Evolutionary conservation across 2,888 invertebrate genomes (phyloP).

Genomic region (Polydrusus pterygomalis): DNA sequence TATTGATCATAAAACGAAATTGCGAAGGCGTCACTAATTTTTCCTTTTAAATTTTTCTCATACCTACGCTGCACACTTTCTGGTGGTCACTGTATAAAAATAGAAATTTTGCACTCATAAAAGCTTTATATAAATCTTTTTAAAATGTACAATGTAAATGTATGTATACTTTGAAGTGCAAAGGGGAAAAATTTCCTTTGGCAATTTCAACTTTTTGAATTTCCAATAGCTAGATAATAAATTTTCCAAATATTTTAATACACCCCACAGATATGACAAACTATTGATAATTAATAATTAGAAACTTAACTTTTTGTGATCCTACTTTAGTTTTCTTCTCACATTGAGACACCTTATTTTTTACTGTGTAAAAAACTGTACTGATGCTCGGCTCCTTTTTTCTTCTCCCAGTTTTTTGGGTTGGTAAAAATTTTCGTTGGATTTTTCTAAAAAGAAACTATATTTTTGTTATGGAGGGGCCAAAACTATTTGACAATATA

Average conservation of each 20-base stretch:
- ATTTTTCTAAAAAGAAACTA: conserved; percentile 20
- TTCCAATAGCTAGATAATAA: too few relatives aligned
- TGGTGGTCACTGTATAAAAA: too few relatives aligned
- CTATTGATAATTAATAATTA: neutral
- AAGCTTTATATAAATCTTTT: too few relatives aligned
- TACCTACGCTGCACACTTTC: too few relatives aligned
- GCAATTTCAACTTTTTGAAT: too few relatives aligned
- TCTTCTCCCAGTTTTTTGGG: conserved; percentile 23
- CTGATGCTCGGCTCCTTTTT: conserved; percentile 45
- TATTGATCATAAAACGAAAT: too few relatives aligned
- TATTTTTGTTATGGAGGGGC: conserved; percentile 43
- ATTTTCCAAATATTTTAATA: neutral
- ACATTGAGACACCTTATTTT: conserved; percentile 46
- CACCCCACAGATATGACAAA: neutral
- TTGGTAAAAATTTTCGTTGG: conserved; percentile 1
- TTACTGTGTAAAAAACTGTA: conserved; percentile 53
- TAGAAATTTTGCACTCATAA: too few relatives aligned
- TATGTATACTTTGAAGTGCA: too few relatives aligned
- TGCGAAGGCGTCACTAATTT: too few relatives aligned
- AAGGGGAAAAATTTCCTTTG: too few relatives aligned
- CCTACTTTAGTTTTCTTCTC: conserved; percentile 33
- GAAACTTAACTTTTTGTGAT: conserved; percentile 26
- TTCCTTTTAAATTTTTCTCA: too few relatives aligned
- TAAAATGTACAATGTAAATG: too few relatives aligned
- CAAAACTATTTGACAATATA: conserved; percentile 55